These are phyloP conservation scores for Pseudococcus viburni DNA, from an alignment of 2,888 invertebrate species.

Conservation along the genomic window DNA sequence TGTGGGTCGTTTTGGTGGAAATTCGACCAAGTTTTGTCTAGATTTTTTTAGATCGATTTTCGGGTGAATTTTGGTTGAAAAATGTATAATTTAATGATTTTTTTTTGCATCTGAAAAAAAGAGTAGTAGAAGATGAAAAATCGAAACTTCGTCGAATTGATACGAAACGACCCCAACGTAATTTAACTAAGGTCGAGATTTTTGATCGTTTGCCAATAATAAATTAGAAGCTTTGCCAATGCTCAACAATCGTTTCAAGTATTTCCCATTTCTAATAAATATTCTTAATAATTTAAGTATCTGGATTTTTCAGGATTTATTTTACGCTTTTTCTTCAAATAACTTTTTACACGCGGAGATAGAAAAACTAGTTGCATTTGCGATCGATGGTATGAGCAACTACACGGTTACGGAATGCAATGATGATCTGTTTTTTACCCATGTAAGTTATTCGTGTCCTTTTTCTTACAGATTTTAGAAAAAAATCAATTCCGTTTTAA, in stretches of 20 bases:
- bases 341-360: conserved; percentile 96
- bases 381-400: conserved; percentile 70
- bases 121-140: too few relatives aligned
- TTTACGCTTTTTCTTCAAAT: conserved; percentile 92
- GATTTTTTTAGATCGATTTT: too few relatives aligned
- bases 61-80: too few relatives aligned
- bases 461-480: too few relatives aligned
- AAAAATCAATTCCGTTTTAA: background rate
- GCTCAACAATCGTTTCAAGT: too few relatives aligned
- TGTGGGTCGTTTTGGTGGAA: too few relatives aligned
- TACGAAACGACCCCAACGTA: background rate
- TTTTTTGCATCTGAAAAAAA: too few relatives aligned
- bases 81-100: too few relatives aligned
- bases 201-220: background rate
- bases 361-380: conserved; percentile 73
- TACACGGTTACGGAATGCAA: conserved; percentile 70
- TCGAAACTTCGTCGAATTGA: too few relatives aligned
- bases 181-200: background rate
- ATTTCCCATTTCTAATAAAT: too few relatives aligned
- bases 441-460: conserved; percentile 62
- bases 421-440: conserved; percentile 70
- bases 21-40: too few relatives aligned
- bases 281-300: conserved; percentile 68
- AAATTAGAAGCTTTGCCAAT: background rate
- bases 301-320: conserved; percentile 81